A percentile compares a stretch with the other conserved stretches of the same genome.
Evolutionary conservation across 2,888 invertebrate genomes (phyloP).

Genomic region (Camponotus fellah): DNA sequence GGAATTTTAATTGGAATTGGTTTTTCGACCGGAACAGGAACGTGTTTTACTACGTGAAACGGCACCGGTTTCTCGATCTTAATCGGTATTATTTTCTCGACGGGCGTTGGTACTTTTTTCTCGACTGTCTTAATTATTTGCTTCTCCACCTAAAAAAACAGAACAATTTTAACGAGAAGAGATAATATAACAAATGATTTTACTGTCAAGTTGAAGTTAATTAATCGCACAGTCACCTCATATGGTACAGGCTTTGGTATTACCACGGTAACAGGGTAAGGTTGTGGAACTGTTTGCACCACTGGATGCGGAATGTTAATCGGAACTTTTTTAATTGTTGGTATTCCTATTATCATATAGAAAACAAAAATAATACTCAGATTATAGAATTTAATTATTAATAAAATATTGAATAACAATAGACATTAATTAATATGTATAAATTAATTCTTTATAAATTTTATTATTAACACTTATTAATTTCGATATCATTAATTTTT

Average conservation of each 20-base stretch:
- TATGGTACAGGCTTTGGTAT: conserved; percentile 88
- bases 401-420: background rate
- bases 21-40: conserved; percentile 89
- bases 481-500: background rate
- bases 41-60: conserved; percentile 89
- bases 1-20: conserved; percentile 90
- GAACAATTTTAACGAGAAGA: background rate
- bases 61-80: conserved; percentile 91
- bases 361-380: background rate
- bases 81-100: conserved; percentile 89
- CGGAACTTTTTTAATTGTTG: conserved; percentile 88
- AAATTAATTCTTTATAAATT: background rate
- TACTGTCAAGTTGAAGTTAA: background rate
- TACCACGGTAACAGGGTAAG: conserved; percentile 89
- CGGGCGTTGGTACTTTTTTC: conserved; percentile 88
- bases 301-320: conserved; percentile 87
- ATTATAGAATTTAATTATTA: background rate
- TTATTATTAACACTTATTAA: background rate
- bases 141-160: conserved; percentile 75
- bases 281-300: conserved; percentile 88
- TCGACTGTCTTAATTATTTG: conserved; percentile 75
- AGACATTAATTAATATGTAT: conserved; percentile 8
- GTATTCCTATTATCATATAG: conserved; percentile 84
- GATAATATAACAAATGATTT: conserved; percentile 4
- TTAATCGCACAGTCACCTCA: conserved; percentile 65